Evolutionary conservation across 2,888 invertebrate genomes (phyloP).

Genomic region (Sinodicranocentrus sp.): DNA sequence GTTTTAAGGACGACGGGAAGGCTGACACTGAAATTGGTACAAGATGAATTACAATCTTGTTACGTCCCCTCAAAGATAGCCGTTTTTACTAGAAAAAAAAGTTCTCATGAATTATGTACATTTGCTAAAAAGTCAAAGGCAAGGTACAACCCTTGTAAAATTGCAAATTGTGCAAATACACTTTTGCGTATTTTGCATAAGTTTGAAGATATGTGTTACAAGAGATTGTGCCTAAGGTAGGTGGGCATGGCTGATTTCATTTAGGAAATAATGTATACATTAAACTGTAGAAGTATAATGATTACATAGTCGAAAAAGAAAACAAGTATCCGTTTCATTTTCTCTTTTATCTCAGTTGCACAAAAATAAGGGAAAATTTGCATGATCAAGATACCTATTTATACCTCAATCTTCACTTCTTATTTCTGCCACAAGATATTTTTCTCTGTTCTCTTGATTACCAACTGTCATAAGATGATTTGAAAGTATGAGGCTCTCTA

Average conservation of each 20-base stretch:
- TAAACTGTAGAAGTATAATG: not conserved
- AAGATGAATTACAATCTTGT: not conserved
- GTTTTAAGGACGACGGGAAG: conserved; percentile 5
- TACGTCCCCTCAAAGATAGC: not conserved
- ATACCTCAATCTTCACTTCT: not conserved
- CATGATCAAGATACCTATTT: not conserved
- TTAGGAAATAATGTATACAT: not conserved
- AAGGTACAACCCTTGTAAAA: not conserved
- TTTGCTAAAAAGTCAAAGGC: not conserved
- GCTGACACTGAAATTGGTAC: not conserved
- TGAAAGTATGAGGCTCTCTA: not conserved
- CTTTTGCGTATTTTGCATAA: too few relatives aligned
- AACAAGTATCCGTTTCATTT: not conserved
- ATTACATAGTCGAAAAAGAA: not conserved
- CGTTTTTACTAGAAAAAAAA: not conserved
- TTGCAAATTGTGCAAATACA: not conserved
- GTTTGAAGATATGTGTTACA: not conserved
- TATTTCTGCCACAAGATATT: not conserved
- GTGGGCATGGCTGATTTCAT: not conserved
- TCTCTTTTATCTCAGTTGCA: not conserved
- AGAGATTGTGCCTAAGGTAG: not conserved
- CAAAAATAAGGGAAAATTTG: not conserved
- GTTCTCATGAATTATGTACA: conserved; percentile 1
- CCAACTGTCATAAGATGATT: not conserved
- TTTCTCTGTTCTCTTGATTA: not conserved